These are phyloP conservation scores for Dioctria rufipes DNA, from an alignment of 2,888 invertebrate genomes.

Conservation along the genomic window DNA sequence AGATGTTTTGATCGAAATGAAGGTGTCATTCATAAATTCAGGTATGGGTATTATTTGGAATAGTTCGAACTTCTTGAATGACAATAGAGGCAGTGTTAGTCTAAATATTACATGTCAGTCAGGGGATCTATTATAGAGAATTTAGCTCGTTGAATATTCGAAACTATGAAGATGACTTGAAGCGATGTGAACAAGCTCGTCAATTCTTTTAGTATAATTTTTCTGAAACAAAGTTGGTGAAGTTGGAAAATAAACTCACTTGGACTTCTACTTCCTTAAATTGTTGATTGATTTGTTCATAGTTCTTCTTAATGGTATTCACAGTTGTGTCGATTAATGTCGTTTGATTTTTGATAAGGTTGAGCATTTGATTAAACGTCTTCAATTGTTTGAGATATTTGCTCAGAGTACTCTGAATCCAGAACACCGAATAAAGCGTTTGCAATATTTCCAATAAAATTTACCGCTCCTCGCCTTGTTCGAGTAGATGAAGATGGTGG, in stretches of 20 bases:
- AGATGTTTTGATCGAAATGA: too few species aligned
- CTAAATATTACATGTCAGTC: too few species aligned
- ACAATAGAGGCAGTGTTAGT: too few species aligned
- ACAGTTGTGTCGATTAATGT: conserved; percentile 2
- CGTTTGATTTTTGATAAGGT: conserved; percentile 1
- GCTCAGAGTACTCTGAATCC: background rate
- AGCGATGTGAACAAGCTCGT: conserved; percentile 1
- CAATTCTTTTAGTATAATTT: background rate
- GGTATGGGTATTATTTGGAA: too few species aligned
- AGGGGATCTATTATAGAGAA: background rate
- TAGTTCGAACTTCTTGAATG: too few species aligned
- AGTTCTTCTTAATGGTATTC: background rate
- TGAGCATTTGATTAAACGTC: background rate
- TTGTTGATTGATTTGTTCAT: background rate
- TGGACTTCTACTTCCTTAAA: background rate
- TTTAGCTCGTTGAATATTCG: conserved; percentile 13
- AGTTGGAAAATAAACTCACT: background rate
- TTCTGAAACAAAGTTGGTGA: background rate
- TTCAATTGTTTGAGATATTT: conserved; percentile 11
- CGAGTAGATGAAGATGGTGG: background rate
- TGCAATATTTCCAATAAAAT: conserved; percentile 4
- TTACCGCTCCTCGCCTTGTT: background rate
- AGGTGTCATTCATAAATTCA: too few species aligned
- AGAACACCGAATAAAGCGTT: too few species aligned
- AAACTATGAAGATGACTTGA: background rate